A percentile compares a stretch with the other conserved stretches of the same genome.
Conservation (phyloP, 2,888 invertebrate species). For the Agapostemon virescens region DNA sequence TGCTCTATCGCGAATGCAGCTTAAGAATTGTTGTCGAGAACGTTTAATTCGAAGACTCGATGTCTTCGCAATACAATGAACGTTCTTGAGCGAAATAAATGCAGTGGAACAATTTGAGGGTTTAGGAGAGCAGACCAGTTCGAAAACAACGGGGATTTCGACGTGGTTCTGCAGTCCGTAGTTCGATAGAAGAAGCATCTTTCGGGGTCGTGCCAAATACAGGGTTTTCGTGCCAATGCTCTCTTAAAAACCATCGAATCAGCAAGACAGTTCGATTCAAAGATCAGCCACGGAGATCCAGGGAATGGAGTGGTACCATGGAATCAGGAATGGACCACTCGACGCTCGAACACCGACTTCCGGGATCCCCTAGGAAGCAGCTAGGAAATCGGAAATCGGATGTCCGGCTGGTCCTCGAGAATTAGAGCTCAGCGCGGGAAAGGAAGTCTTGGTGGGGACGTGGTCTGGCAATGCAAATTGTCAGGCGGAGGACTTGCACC, state of each 20-base stretch:
- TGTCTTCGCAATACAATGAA: neutral
- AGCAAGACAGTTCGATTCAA: conserved; percentile 23
- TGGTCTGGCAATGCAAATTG: conserved; percentile 65
- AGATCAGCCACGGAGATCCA: conserved; percentile 25
- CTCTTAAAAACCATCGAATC: conserved; percentile 32
- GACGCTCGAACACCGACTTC: conserved; percentile 38
- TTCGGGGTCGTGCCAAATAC: neutral
- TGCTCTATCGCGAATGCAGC: too few species aligned
- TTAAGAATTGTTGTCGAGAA: too few species aligned
- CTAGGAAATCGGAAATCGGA: conserved; percentile 56
- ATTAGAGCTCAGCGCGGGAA: conserved; percentile 55
- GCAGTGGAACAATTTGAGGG: neutral
- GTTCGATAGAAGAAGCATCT: neutral
- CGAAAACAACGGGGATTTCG: neutral
- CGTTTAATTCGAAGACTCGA: too few species aligned
- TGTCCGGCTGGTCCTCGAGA: conserved; percentile 55
- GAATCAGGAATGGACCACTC: conserved; percentile 44
- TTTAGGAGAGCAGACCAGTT: neutral
- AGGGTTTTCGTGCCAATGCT: neutral
- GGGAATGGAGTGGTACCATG: conserved; percentile 17
- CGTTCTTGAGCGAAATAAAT: neutral
- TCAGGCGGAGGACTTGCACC: conserved; percentile 47
- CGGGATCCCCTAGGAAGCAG: conserved; percentile 31
- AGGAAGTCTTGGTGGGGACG: conserved; percentile 54
- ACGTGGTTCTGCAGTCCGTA: neutral